phyloP scores from a whole-genome alignment of 2,113 vertebrate species.

The Epinephelus moara region DNA sequence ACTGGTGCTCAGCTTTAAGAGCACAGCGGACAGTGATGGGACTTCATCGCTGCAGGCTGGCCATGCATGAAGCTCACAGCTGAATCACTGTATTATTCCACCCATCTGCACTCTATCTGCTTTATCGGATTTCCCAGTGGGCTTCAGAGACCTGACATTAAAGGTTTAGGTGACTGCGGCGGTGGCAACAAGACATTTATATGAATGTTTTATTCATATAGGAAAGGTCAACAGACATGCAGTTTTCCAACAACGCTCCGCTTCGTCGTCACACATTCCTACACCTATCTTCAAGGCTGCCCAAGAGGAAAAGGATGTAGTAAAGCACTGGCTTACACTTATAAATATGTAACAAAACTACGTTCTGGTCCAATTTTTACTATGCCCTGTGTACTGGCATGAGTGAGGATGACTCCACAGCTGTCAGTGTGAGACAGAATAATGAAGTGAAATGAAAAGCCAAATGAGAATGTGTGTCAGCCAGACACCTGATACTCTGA shows the following conservation, averaged over 20 bases:
- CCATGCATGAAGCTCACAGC: slow-evolving; percentile 57
- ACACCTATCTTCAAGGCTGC: background rate
- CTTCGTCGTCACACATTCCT: slow-evolving; percentile 7
- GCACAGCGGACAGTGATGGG: slow-evolving; percentile 2
- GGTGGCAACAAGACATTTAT: slow-evolving; percentile 5
- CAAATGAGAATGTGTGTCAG: slow-evolving; percentile 27
- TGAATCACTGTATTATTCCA: slow-evolving; percentile 63
- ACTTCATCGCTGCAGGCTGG: slow-evolving; percentile 24
- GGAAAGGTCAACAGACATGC: slow-evolving; percentile 25
- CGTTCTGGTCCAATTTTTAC: background rate
- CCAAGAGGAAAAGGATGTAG: background rate
- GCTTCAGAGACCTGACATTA: slow-evolving; percentile 20
- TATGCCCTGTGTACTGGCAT: background rate
- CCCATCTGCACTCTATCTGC: slow-evolving; percentile 45
- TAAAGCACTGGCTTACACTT: background rate
- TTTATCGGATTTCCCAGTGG: slow-evolving; percentile 39
- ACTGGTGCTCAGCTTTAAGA: slow-evolving; percentile 15
- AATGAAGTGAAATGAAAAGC: slow-evolving; percentile 22
- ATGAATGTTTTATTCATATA: slow-evolving; percentile 34
- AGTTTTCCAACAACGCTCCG: slow-evolving; percentile 9
- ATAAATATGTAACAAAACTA: slow-evolving; percentile 1
- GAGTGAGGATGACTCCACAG: slow-evolving; percentile 7
- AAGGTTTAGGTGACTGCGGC: slow-evolving; percentile 37
- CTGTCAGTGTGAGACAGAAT: slow-evolving; percentile 22
- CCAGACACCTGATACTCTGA: slow-evolving; percentile 44